Conservation (phyloP, 2,113 vertebrate genomes). For the Nannobrachium achirus region DNA sequence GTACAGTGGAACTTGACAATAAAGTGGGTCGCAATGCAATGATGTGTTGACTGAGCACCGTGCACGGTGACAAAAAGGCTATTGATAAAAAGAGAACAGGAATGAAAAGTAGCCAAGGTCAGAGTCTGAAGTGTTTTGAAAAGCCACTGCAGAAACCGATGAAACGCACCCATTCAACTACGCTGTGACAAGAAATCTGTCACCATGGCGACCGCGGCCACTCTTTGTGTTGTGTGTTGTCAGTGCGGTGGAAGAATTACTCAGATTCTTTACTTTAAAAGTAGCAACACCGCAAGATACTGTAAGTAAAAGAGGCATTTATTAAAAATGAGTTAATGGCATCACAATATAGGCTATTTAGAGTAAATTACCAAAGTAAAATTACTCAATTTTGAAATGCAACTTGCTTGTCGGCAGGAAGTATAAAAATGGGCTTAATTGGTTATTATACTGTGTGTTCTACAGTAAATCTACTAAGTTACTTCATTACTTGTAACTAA, state of each 20-base stretch:
- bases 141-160: not conserved
- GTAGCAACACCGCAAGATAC: too few relatives aligned
- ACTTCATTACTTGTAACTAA: not conserved
- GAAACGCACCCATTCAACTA: not conserved
- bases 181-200: not conserved
- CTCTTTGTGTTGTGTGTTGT: not conserved
- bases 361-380: too few relatives aligned
- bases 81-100: not conserved
- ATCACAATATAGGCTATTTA: too few relatives aligned
- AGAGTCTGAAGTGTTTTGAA: not conserved
- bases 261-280: too few relatives aligned
- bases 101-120: not conserved
- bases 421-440: not conserved
- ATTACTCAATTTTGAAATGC: too few relatives aligned
- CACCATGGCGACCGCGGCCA: constrained; percentile 33
- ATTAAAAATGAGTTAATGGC: too few relatives aligned
- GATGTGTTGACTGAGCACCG: too few relatives aligned
- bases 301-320: too few relatives aligned
- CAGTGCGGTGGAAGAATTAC: not conserved
- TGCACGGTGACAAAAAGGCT: not conserved
- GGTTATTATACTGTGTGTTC: not conserved
- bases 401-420: too few relatives aligned
- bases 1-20: too few relatives aligned
- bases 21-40: too few relatives aligned
- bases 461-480: not conserved